Evolutionary conservation across 1,140 invertebrate genomes (phyloP).

Genomic region (Phenacoccus solenopsis): DNA sequence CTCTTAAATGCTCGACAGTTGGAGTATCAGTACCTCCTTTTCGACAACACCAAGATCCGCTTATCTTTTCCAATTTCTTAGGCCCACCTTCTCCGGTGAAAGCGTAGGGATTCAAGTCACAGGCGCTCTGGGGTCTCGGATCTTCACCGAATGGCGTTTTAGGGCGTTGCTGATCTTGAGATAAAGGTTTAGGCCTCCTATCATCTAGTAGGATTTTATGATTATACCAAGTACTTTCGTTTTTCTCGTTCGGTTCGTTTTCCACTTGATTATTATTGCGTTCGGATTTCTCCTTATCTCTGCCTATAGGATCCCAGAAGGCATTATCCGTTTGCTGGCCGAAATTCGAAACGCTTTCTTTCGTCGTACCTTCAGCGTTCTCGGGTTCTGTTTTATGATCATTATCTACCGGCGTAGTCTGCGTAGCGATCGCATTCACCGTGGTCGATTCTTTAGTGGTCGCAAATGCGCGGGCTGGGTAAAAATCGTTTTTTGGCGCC

Average conservation of each 20-base stretch:
- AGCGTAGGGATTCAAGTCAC: slow-evolving; percentile 34
- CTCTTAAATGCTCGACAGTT: slow-evolving; percentile 53
- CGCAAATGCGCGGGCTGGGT: neutral
- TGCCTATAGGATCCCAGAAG: neutral
- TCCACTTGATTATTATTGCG: neutral
- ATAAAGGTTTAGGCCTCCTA: neutral
- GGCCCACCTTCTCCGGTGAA: slow-evolving; percentile 54
- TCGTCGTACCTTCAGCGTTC: neutral
- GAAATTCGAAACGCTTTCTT: neutral
- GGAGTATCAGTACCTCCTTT: slow-evolving; percentile 48
- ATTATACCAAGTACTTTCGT: no score
- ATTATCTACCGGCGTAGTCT: neutral
- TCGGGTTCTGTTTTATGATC: neutral
- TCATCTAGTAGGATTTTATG: neutral
- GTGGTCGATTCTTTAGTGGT: neutral
- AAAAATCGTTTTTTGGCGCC: neutral
- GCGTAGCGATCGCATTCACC: neutral
- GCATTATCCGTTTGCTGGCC: neutral
- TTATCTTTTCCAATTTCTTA: slow-evolving; percentile 40
- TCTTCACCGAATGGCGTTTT: slow-evolving; percentile 25
- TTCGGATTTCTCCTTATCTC: neutral
- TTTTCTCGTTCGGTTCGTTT: neutral
- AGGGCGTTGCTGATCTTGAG: neutral
- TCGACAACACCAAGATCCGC: slow-evolving; percentile 54
- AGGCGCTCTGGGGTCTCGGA: slow-evolving; percentile 17